These are phyloP conservation scores for Ctenoplectra terminalis DNA, from an alignment of 1,140 invertebrate genomes.

Conservation along the genomic window DNA sequence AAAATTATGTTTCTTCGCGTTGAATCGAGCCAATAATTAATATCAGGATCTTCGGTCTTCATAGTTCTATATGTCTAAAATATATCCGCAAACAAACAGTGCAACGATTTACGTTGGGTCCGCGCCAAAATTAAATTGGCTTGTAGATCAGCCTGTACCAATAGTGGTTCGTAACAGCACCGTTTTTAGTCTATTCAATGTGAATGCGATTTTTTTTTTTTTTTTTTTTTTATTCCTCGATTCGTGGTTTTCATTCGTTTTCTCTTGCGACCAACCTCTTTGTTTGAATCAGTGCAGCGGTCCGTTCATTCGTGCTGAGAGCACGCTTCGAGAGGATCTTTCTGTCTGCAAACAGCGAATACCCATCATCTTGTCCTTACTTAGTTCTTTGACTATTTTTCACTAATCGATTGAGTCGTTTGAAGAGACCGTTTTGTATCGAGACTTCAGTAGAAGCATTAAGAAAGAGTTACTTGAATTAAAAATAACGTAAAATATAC, in stretches of 20 bases:
- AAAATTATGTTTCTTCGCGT: background rate
- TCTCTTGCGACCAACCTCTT: background rate
- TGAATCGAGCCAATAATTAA: background rate
- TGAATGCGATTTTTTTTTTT: background rate
- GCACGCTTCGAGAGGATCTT: conserved; percentile 62
- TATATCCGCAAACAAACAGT: background rate
- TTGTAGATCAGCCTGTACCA: background rate
- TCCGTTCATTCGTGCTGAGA: conserved; percentile 62
- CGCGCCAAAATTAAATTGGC: conserved; percentile 8
- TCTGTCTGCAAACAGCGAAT: conserved; percentile 67
- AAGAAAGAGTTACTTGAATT: no score
- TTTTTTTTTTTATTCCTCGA: background rate
- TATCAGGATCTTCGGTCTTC: no score
- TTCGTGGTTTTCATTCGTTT: background rate
- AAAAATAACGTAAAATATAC: no score
- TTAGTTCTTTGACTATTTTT: conserved; percentile 15
- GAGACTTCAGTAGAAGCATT: background rate
- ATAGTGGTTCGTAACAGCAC: background rate
- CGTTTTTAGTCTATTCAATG: background rate
- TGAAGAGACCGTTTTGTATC: conserved; percentile 30
- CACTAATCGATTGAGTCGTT: conserved; percentile 23
- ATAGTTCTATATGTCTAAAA: no score
- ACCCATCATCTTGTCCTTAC: conserved; percentile 52
- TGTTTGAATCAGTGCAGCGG: conserved; percentile 2
- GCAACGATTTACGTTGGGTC: background rate